Evolutionary conservation across 2,888 invertebrate genomes (phyloP).

Genomic region (Drosophila glabriapex): DNA sequence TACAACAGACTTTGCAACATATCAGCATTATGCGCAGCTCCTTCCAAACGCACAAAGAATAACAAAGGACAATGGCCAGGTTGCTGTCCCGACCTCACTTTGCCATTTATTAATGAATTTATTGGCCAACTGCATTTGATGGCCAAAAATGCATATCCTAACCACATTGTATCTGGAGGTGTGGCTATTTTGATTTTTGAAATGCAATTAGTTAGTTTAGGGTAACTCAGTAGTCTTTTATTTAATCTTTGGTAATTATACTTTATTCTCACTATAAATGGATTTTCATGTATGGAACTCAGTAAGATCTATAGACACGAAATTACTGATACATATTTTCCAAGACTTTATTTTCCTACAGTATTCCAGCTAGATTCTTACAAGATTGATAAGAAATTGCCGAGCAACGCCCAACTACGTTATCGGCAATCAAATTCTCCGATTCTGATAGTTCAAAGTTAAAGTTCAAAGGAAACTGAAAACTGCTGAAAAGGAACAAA

Average conservation of each 20-base stretch:
- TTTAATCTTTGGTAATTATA: neutral
- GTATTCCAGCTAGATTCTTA: neutral
- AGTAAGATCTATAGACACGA: neutral
- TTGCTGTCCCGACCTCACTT: slow-evolving; percentile 24
- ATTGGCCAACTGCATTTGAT: slow-evolving; percentile 61
- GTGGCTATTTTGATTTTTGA: neutral
- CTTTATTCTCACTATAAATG: neutral
- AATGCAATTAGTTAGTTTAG: neutral
- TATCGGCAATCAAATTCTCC: neutral
- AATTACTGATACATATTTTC: too few relatives aligned
- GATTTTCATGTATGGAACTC: neutral
- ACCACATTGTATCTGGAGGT: slow-evolving; percentile 5
- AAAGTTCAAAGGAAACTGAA: neutral
- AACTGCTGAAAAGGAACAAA: neutral
- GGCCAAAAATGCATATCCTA: slow-evolving; percentile 40
- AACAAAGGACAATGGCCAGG: slow-evolving; percentile 37
- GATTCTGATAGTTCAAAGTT: neutral
- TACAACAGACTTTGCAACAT: slow-evolving; percentile 30
- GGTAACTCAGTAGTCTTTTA: neutral
- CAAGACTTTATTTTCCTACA: neutral
- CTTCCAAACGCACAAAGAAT: slow-evolving; percentile 33
- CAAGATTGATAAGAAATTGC: neutral
- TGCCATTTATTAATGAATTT: slow-evolving; percentile 67
- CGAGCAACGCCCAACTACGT: neutral
- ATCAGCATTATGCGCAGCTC: slow-evolving; percentile 41